phyloP scores from a whole-genome alignment of 1,140 invertebrate genomes.

The Drosophila ananassae region DNA sequence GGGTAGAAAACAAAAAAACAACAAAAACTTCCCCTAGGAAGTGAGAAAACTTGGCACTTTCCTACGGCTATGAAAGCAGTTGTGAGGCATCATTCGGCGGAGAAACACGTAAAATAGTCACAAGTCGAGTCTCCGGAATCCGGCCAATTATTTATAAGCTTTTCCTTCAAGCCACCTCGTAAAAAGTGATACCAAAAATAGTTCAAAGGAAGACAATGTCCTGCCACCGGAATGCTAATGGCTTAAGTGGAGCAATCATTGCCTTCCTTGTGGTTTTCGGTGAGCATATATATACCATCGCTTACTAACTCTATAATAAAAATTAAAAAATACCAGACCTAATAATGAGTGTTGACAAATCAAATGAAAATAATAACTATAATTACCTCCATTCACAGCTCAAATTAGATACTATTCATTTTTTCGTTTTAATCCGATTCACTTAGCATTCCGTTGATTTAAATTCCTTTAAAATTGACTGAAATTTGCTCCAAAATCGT shows the following conservation, averaged over 20 bases:
- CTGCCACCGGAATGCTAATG: not conserved
- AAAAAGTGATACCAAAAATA: conserved; percentile 3
- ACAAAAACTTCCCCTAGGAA: too few relatives aligned
- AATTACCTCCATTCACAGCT: not conserved
- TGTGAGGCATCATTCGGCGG: conserved; percentile 68
- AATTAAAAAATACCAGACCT: too few relatives aligned
- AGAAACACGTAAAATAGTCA: conserved; percentile 35
- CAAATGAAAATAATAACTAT: not conserved
- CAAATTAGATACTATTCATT: not conserved
- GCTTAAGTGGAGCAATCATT: not conserved
- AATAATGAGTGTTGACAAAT: not conserved
- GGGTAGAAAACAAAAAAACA: too few relatives aligned
- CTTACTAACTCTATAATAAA: too few relatives aligned
- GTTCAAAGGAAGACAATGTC: not conserved
- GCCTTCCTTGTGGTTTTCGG: not conserved
- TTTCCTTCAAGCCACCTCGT: not conserved
- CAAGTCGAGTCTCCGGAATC: not conserved
- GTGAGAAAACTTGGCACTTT: conserved; percentile 23
- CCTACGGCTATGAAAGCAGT: conserved; percentile 48
- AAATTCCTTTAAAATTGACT: not conserved
- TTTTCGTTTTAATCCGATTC: not conserved
- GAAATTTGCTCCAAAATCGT: not conserved
- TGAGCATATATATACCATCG: not conserved
- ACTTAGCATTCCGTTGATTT: not conserved
- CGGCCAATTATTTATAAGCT: not conserved